These are phyloP conservation scores for Chaetorhynchus papuensis DNA, from an alignment of 2,113 vertebrate species.

Conservation along the genomic window DNA sequence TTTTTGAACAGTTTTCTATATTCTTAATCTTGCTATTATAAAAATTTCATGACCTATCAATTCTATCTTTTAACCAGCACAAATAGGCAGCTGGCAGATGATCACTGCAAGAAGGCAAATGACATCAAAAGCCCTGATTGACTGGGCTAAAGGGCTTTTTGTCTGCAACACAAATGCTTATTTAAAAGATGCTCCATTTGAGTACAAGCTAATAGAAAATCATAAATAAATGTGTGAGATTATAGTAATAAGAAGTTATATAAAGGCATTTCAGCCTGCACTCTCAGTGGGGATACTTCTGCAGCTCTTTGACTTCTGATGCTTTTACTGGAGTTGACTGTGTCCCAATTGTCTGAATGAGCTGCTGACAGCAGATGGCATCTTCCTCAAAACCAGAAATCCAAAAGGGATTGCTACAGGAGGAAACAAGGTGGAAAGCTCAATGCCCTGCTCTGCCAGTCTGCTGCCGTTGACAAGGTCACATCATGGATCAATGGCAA, in stretches of 20 bases:
- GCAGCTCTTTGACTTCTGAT: not conserved
- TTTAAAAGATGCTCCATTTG: not conserved
- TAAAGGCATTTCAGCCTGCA: not conserved
- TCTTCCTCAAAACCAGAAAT: not conserved
- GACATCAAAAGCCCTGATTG: not conserved
- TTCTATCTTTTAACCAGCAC: not conserved
- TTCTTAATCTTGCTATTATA: not conserved
- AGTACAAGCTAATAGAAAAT: not conserved
- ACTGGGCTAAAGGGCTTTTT: not conserved
- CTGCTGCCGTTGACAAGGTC: not conserved
- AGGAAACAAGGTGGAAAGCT: not conserved
- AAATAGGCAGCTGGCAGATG: not conserved
- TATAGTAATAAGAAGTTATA: not conserved
- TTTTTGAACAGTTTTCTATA: not conserved
- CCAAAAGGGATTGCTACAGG: not conserved
- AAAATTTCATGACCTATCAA: not conserved
- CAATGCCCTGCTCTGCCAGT: not conserved
- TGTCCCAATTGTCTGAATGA: not conserved
- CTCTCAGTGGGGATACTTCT: not conserved
- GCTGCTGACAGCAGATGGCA: conserved; percentile 35
- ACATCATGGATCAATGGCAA: accelerated
- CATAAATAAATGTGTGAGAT: not conserved
- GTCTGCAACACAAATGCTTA: not conserved
- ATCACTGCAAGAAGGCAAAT: not conserved
- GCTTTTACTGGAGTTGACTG: not conserved